phyloP scores from a whole-genome alignment of 2,797 vertebrate species.

The Oceanodroma leucorhoa region DNA sequence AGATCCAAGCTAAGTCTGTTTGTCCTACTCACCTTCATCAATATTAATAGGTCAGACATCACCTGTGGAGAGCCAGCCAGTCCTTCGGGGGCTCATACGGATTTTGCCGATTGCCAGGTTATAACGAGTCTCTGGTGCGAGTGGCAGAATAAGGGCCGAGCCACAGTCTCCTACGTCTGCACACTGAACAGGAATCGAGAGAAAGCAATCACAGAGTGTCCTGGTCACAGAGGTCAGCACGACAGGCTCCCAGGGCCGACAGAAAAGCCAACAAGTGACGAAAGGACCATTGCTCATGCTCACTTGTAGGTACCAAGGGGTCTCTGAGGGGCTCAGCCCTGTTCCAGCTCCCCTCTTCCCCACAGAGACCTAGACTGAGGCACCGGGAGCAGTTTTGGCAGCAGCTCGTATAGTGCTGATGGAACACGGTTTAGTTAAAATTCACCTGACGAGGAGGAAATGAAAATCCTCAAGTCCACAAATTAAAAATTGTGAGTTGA shows the following conservation, averaged over 20 bases:
- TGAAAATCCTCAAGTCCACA: constrained; percentile 10
- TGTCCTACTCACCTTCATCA: neutral
- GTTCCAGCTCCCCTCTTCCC: neutral
- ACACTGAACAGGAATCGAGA: neutral
- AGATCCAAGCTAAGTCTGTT: neutral
- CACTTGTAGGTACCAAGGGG: neutral
- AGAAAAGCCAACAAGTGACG: neutral
- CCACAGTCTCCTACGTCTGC: accelerated
- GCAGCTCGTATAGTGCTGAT: neutral
- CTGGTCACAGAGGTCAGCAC: neutral
- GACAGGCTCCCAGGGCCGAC: neutral
- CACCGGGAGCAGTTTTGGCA: neutral
- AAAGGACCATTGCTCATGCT: neutral
- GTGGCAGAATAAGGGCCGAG: neutral
- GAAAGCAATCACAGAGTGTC: neutral
- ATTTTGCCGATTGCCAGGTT: neutral
- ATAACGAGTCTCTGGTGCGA: neutral
- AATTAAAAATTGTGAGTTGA: constrained; percentile 41
- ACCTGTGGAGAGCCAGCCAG: neutral
- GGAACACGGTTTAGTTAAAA: neutral
- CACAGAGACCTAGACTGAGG: neutral
- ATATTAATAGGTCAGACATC: neutral
- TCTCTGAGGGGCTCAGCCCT: neutral
- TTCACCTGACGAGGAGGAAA: constrained; percentile 16
- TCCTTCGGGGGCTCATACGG: neutral